A percentile compares a stretch with the other conserved stretches of the same genome.
Conservation (phyloP, 2,888 invertebrate species). For the Idaea dimidiata region DNA sequence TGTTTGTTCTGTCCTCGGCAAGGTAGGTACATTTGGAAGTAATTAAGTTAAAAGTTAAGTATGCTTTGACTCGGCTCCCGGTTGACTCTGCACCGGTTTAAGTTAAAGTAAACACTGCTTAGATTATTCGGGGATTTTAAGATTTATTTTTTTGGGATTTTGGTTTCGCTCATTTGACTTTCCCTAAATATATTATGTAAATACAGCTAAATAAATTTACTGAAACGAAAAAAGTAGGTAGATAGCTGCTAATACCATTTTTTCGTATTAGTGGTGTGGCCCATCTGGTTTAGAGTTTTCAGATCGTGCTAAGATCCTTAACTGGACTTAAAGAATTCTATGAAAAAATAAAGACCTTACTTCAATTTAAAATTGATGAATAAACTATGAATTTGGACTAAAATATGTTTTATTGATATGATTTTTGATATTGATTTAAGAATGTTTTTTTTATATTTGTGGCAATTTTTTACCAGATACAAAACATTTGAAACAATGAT, state of each 20-base stretch:
- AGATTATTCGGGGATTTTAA: constrained; percentile 3
- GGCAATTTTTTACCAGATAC: not conserved
- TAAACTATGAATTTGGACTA: too few relatives aligned
- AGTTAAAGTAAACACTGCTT: constrained; percentile 26
- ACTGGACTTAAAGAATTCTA: too few relatives aligned
- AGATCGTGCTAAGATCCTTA: too few relatives aligned
- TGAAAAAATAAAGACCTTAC: too few relatives aligned
- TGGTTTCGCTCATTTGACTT: not conserved
- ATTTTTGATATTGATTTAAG: too few relatives aligned
- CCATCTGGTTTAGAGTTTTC: too few relatives aligned
- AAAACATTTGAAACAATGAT: not conserved
- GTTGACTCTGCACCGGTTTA: constrained; percentile 27
- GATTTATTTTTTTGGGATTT: constrained; percentile 8
- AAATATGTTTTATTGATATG: too few relatives aligned
- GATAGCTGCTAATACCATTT: too few relatives aligned
- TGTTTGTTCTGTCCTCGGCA: constrained; percentile 35
- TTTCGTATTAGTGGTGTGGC: too few relatives aligned
- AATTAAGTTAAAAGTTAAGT: constrained; percentile 36
- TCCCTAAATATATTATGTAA: not conserved
- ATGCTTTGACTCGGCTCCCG: constrained; percentile 30
- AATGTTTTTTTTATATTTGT: too few relatives aligned
- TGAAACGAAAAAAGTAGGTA: too few relatives aligned
- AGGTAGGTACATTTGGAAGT: constrained; percentile 34
- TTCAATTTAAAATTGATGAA: too few relatives aligned
- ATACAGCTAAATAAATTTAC: not conserved